Base-by-base conservation (phyloP, 2,797 vertebrate genomes). In the Potorous gilbertii region DNA sequence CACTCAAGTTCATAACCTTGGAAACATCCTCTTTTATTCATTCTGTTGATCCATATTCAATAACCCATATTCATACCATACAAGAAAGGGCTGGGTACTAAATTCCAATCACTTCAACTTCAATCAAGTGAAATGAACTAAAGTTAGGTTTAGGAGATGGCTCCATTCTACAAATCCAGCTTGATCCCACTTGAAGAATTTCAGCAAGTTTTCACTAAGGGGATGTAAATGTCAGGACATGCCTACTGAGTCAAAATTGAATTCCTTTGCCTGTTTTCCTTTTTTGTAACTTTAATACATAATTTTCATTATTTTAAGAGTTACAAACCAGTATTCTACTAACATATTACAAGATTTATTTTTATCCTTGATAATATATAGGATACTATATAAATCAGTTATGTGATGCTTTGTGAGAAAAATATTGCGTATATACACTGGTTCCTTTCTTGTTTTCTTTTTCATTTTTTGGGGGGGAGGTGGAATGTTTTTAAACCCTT, bases 91-190 rank as follows among this genome's bases (percentile, higher is more conserved):
- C 59, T 62, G 59, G 31, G 13, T 62, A 14, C 31, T 62, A 62
- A 89, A 96, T 94, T 50, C 12, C 5, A 54, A 52, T 93, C 56
- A 9, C 18, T 91, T 21, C 66, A 90, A 66, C 56, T 16, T 52
- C 34, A 96, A 21, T 91, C 40, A 92, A 94, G 91, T 94, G 9
- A 93, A 97, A 93, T 87, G 62, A 94, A 96, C 14, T 5, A 62
- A 95, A 46, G 2, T 46, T 46, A 62, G 62, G 11, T 28, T 52
- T 91, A 81, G 66, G 10, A 57, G 57, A 40, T 90, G 11, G 9
- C 92, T 94, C 91, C 54, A 29, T 89, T 90, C 55, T 40, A 74
- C 16, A n/a, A 29, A 90, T 29, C 54, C 52, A 91, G 66, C 28
- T 55, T 94, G 95, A 93, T n/a, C 34, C 24, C 29, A 95, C 31